Evolutionary conservation across 2,888 invertebrate species (phyloP), one percentile per base, ranked within the genome.

Genomic region (Temnothorax unifasciatus): DNA sequence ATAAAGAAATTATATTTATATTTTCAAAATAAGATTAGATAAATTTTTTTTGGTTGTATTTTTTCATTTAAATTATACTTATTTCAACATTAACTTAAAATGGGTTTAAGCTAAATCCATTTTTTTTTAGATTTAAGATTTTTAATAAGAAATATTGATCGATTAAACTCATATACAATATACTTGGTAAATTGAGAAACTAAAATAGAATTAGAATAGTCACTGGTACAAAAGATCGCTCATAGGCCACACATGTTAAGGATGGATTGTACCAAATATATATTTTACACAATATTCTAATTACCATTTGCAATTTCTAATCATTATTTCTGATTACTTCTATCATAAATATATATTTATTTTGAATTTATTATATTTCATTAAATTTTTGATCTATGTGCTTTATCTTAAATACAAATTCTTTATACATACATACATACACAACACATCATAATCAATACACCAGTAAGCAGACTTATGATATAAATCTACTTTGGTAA

Each of bases 191-290:
- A 69, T 18, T 34, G 34, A 18, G 1, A 47, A 44, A 59, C 8
- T 54, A 29, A 29, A 29, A 29, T 71, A n/a, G 15, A 68, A 52
- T 44, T 52, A 54, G 4, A 66, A 52, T 64, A 13, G 13, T 15
- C 2, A 74, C 9, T 38, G 2, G 3, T 34, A 29, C 15, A 63
- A 64, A 50, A 76, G 0, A 29, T 68, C 15, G 9, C 52, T 68
- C 5, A 59, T 74, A 81, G 75, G 57, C 74, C 74, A 81, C 74
- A 81, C 75, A 68, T 77, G 11, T 69, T 77, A 73, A 81, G 3
- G 6, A 57, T 57, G 0, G 8, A 44, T 69, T 47, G 9, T 29
- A 69, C 11, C 13, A 77, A 69, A 44, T 21, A 64, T 52, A 38
- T 52, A 38, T 74, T 57, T n/a, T 18, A 9, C 29, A 44, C 0